Conservation (phyloP, 2,888 invertebrate genomes). For the Drosophila planitibia region DNA sequence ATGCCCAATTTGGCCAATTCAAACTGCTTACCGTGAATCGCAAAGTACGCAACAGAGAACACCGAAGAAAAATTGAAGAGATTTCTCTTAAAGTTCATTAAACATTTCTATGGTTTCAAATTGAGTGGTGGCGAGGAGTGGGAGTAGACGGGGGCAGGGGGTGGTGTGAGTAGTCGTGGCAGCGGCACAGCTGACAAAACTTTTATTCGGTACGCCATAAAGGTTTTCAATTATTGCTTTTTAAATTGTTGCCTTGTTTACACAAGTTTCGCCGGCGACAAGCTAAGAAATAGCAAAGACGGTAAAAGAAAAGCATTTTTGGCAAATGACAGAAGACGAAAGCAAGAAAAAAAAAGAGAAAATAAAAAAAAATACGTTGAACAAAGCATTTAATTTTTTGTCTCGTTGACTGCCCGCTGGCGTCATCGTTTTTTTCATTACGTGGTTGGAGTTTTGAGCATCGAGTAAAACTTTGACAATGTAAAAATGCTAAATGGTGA, state of each 20-base stretch:
- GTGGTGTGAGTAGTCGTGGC: constrained; percentile 34
- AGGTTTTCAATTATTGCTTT: constrained; percentile 73
- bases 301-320: constrained; percentile 24
- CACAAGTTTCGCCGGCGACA: constrained; percentile 63
- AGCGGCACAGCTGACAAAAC: constrained; percentile 58
- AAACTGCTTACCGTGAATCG: constrained; percentile 63
- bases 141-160: not conserved
- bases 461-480: not conserved
- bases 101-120: constrained; percentile 32
- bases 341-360: constrained; percentile 9
- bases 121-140: not conserved
- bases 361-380: constrained; percentile 29
- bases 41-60: constrained; percentile 29
- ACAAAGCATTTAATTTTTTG: constrained; percentile 66
- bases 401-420: constrained; percentile 44
- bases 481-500: not conserved
- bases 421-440: constrained; percentile 11
- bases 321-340: constrained; percentile 36
- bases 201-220: constrained; percentile 64
- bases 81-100: constrained; percentile 54
- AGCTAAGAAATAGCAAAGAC: constrained; percentile 16
- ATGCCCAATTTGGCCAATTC: constrained; percentile 63
- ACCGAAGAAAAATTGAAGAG: not conserved
- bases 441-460: constrained; percentile 14
- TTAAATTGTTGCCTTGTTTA: constrained; percentile 70